Percentiles rank a stretch among this genome's conserved stretches.
Conservation (phyloP, 2,113 vertebrate species). For the Salminus brasiliensis region DNA sequence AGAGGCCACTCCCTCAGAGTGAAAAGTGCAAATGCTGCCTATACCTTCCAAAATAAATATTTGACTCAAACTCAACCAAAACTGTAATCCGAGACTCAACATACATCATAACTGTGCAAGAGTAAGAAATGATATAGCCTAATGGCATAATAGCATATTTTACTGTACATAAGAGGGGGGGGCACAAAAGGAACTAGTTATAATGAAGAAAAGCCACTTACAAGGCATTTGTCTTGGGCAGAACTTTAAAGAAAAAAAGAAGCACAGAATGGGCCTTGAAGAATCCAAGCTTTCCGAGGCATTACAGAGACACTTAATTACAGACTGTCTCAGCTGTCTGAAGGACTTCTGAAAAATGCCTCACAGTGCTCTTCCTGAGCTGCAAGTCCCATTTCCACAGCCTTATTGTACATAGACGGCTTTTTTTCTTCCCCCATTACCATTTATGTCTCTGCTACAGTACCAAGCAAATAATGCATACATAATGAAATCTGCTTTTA, state of each 20-base stretch:
- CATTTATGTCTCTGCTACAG: neutral
- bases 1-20: neutral
- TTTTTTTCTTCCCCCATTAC: too few species aligned
- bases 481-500: too few species aligned
- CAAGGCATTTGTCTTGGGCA: slow-evolving; percentile 3
- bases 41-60: too few species aligned
- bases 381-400: neutral
- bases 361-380: neutral
- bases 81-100: neutral
- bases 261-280: neutral
- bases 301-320: slow-evolving; percentile 19
- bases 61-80: neutral
- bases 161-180: neutral
- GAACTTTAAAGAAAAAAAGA: neutral
- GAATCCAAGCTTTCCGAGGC: neutral
- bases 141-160: neutral
- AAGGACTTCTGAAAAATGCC: slow-evolving; percentile 4
- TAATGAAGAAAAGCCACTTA: neutral
- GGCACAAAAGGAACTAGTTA: neutral
- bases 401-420: neutral
- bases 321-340: slow-evolving; percentile 21
- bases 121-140: neutral
- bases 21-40: too few species aligned
- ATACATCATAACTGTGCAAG: neutral
- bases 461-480: too few species aligned